phyloP scores from a whole-genome alignment of 2,113 vertebrate genomes.

The Boleophthalmus pectinirostris region DNA sequence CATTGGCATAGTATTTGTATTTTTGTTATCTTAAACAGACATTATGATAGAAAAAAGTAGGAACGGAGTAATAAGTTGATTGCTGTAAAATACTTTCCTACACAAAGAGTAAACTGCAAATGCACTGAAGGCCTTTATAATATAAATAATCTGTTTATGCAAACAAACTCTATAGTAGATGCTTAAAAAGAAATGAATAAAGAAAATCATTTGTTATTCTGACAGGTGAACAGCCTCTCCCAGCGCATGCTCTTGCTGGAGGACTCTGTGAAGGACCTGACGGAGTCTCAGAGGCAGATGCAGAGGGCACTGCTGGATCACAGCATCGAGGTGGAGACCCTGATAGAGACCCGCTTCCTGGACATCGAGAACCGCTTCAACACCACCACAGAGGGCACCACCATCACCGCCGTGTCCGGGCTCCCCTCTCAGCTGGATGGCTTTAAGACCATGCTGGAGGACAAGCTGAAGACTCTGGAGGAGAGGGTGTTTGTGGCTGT shows the following conservation, averaged over 20 bases:
- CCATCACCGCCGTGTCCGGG: conserved; percentile 55
- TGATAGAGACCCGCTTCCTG: conserved; percentile 81
- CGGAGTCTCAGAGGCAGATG: conserved; percentile 83
- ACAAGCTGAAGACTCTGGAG: conserved; percentile 90
- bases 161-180: no score
- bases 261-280: conserved; percentile 84
- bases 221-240: conserved; percentile 80
- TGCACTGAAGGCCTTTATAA: no score
- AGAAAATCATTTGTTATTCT: background rate
- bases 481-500: conserved; percentile 84
- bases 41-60: no score
- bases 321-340: conserved; percentile 74
- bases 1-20: no score
- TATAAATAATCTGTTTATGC: no score
- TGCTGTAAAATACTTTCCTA: no score
- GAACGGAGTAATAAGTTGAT: no score
- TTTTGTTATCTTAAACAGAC: no score
- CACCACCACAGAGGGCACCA: conserved; percentile 69
- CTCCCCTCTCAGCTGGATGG: conserved; percentile 76
- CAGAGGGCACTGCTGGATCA: conserved; percentile 76
- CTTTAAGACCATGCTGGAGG: conserved; percentile 83
- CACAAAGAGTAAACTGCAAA: no score
- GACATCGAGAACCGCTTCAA: conserved; percentile 85
- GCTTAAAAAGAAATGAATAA: no score
- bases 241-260: conserved; percentile 86